Evolutionary conservation across 2,888 invertebrate species (phyloP), one percentile per base, ranked within the genome.

Genomic region (Nematopogon swammerdamellus): DNA sequence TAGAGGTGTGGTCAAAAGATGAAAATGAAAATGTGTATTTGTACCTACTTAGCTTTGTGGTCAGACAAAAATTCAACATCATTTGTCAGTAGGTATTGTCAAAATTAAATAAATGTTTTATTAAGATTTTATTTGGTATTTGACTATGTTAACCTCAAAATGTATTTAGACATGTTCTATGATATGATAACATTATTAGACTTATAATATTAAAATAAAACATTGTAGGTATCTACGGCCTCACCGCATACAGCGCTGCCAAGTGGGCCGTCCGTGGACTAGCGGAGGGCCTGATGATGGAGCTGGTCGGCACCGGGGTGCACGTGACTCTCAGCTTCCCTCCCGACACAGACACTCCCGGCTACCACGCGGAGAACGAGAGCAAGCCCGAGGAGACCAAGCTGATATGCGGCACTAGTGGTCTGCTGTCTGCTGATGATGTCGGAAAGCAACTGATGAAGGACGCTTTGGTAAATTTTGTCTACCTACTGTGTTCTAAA

Each of bases 261-360:
- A 99, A 99, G 79, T 99, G 94, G 84, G 99, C 97, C 0, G 76
- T 99, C 1, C 82, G 95, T 52, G 99, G 97, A 0, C 81, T 99
- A 58, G 97, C 97, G 10, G 98, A 99, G 70, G 85, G 93, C 19
- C 75, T 99, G n/a, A 85, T 89, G 44, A 97, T 96, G 96, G 99
- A 99, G 79, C 82, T 94, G 43, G 82, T 85, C 42, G 91, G 92
- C 1, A 88, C 91, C 58, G 88, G 90, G 52, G 84, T 99, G 0
- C 82, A 85, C 14, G 86, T 98, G 0, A 97, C 95, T 2, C 63
- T 97, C 18, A 85, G 91, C 1, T 84, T 92, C 58, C 99, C 99
- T 2, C 93, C 97, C 1, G 99, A 99, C 63, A 99, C 98, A 0
- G 94, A 98, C 61, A 99, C 99, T 0, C 97, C 98, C 14, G 98